Conservation (phyloP, 2,113 vertebrate species). For the Gavialis gangeticus region DNA sequence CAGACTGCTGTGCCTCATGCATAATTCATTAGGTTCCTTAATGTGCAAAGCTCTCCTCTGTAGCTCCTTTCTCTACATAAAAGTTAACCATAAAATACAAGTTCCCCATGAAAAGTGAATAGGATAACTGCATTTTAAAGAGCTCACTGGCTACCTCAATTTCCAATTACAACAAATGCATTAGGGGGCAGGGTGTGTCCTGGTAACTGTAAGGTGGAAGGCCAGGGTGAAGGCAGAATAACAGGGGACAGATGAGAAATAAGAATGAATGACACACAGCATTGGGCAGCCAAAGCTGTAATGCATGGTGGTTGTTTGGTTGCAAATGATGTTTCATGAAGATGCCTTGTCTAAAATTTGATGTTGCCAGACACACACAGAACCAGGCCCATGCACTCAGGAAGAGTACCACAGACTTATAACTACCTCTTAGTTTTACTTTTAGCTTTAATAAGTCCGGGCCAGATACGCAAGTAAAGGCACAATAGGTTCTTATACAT, state of each 20-base stretch:
- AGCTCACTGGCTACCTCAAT: neutral
- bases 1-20: constrained; percentile 25
- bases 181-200: neutral
- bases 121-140: neutral
- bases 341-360: neutral
- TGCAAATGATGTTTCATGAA: neutral
- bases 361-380: neutral
- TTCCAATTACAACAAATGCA: neutral
- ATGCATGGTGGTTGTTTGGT: neutral
- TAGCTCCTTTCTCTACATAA: constrained; percentile 37
- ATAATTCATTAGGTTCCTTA: constrained; percentile 52
- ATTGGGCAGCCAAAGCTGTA: neutral
- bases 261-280: neutral
- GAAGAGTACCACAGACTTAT: neutral
- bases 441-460: neutral
- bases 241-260: neutral
- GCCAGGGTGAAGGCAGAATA: neutral
- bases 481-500: too few relatives aligned
- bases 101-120: constrained; percentile 5
- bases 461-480: too few relatives aligned
- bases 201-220: neutral
- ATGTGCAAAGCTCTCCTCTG: constrained; percentile 34
- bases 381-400: neutral
- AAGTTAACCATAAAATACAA: constrained; percentile 6
- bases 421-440: neutral